Percentiles rank a stretch among this genome's conserved stretches.
These are phyloP conservation scores for Linnaemya vulpina DNA, from an alignment of 2,888 invertebrate genomes.

Conservation along the genomic window DNA sequence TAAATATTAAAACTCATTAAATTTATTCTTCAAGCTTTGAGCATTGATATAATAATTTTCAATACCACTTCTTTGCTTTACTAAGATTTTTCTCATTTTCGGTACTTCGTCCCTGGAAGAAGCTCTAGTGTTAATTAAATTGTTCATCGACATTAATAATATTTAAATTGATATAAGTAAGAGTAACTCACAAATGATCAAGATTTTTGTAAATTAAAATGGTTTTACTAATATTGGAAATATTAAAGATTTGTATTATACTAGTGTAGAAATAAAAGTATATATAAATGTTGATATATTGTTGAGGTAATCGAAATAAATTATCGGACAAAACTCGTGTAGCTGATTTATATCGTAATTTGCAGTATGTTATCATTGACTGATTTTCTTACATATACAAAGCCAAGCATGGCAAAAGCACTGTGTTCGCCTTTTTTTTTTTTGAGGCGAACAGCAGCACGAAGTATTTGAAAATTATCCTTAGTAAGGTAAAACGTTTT, in stretches of 20 bases:
- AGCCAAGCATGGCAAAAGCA: conserved; percentile 2
- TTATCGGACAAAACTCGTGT: background rate
- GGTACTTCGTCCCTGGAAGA: background rate
- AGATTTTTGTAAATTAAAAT: background rate
- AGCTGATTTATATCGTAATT: background rate
- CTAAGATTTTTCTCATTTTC: conserved; percentile 8
- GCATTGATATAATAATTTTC: background rate
- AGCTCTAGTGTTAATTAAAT: background rate
- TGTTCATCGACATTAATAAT: background rate
- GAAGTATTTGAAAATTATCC: no score
- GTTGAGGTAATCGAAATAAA: conserved; percentile 10
- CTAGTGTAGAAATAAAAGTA: background rate
- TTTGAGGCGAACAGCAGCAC: conserved; percentile 2
- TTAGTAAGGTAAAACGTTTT: conserved; percentile 11
- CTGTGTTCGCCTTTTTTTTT: background rate
- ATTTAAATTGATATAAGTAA: background rate
- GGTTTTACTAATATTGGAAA: background rate
- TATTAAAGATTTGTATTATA: no score
- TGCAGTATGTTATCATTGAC: background rate
- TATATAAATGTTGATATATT: background rate
- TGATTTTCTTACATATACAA: background rate
- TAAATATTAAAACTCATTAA: no score
- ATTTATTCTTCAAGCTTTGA: conserved; percentile 1
- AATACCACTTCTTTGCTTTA: background rate
- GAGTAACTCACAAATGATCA: background rate